phyloP scores from a whole-genome alignment of 2,888 invertebrate species.

The Hirtodrosophila alboralis region DNA sequence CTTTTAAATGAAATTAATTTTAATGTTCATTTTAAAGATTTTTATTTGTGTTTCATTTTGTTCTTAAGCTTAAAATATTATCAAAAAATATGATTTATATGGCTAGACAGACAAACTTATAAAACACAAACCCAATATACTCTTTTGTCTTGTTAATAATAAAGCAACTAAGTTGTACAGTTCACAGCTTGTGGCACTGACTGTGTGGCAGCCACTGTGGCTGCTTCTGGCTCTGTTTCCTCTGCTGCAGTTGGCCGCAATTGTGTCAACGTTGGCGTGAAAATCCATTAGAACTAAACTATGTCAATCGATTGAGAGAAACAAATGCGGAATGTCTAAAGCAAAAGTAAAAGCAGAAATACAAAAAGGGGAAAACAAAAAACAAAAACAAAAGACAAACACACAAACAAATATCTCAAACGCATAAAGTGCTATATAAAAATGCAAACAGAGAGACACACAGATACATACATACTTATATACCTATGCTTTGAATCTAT shows the following conservation, averaged over 20 bases:
- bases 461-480: slow-evolving; percentile 8
- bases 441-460: slow-evolving; percentile 17
- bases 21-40: too few relatives aligned
- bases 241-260: slow-evolving; percentile 49
- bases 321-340: slow-evolving; percentile 53
- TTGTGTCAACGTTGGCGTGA: slow-evolving; percentile 76
- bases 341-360: slow-evolving; percentile 2
- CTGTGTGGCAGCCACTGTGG: slow-evolving; percentile 33
- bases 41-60: too few relatives aligned
- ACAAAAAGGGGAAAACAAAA: slow-evolving; percentile 18
- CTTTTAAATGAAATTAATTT: too few relatives aligned
- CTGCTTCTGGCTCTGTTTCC: too few relatives aligned
- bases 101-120: too few relatives aligned
- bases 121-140: slow-evolving; percentile 38
- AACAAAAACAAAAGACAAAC: slow-evolving; percentile 28
- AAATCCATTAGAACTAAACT: slow-evolving; percentile 79
- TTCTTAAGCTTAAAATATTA: too few relatives aligned
- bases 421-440: slow-evolving; percentile 46
- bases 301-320: slow-evolving; percentile 75
- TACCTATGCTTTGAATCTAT: slow-evolving; percentile 7
- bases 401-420: slow-evolving; percentile 30
- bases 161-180: slow-evolving; percentile 36
- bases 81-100: too few relatives aligned
- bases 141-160: too few relatives aligned
- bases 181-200: slow-evolving; percentile 19